These are phyloP conservation scores for Platalea minor DNA, from an alignment of 2,797 vertebrate genomes.

Conservation along the genomic window DNA sequence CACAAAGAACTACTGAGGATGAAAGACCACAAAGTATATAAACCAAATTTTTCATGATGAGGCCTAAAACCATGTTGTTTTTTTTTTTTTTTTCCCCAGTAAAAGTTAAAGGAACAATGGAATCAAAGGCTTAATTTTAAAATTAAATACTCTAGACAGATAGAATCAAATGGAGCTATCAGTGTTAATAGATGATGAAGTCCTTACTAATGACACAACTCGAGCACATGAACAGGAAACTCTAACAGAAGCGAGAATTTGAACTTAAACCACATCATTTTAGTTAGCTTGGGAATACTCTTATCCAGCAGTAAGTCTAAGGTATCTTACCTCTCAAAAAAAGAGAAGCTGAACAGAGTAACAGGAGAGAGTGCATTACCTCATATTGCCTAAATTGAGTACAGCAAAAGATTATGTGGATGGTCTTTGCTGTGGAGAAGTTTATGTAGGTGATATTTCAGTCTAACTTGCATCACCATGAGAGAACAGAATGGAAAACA, in stretches of 20 bases:
- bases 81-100: rapidly evolving
- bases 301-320: neutral
- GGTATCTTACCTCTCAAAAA: neutral
- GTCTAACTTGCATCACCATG: neutral
- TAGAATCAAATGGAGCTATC: neutral
- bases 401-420: neutral
- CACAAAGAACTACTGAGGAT: neutral
- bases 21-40: neutral
- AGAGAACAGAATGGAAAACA: neutral
- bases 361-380: neutral
- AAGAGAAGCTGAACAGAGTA: neutral
- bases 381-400: neutral
- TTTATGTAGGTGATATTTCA: neutral
- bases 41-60: neutral
- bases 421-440: neutral
- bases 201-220: neutral
- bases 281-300: neutral
- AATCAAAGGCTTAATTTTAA: neutral
- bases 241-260: neutral
- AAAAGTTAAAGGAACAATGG: neutral
- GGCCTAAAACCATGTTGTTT: rapidly evolving
- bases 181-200: neutral
- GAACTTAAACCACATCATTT: neutral
- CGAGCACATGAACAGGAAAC: neutral
- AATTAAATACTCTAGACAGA: neutral